Percentiles rank a stretch among this genome's conserved stretches.
These are phyloP conservation scores for Novumbra hubbsi DNA, from an alignment of 2,797 vertebrate genomes.

Conservation along the genomic window DNA sequence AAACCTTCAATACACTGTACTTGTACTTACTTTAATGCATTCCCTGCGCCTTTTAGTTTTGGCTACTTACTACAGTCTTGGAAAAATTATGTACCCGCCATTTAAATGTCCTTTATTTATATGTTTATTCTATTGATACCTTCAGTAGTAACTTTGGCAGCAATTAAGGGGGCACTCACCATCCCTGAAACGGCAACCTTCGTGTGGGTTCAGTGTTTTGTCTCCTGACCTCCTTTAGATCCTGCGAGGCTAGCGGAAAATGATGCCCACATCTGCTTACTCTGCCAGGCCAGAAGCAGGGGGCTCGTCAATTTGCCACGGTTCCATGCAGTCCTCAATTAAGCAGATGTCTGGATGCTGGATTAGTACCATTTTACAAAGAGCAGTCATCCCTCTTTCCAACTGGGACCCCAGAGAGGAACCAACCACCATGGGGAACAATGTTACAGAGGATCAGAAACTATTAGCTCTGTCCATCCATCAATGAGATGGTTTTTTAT, in stretches of 20 bases:
- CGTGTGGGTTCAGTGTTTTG: constrained; percentile 26
- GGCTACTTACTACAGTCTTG: no score
- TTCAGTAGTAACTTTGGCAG: neutral
- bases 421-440: constrained; percentile 27
- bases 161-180: neutral
- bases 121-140: neutral
- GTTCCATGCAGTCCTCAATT: constrained; percentile 65
- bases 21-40: no score
- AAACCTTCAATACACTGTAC: neutral
- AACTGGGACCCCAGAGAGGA: constrained; percentile 55
- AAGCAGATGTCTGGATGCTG: constrained; percentile 72
- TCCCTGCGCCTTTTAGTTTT: no score
- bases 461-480: constrained; percentile 25
- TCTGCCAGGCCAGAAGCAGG: constrained; percentile 64
- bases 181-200: constrained; percentile 25
- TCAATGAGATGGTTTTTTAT: constrained; percentile 34
- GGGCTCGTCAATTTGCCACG: constrained; percentile 57
- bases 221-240: constrained; percentile 39
- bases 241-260: constrained; percentile 35
- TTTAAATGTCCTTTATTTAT: neutral
- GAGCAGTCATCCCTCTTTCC: constrained; percentile 55
- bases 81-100: neutral
- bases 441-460: constrained; percentile 26
- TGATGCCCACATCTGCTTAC: constrained; percentile 65
- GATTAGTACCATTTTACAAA: constrained; percentile 64